Conservation (phyloP, 2,797 vertebrate genomes). For the Artibeus jamaicensis region DNA sequence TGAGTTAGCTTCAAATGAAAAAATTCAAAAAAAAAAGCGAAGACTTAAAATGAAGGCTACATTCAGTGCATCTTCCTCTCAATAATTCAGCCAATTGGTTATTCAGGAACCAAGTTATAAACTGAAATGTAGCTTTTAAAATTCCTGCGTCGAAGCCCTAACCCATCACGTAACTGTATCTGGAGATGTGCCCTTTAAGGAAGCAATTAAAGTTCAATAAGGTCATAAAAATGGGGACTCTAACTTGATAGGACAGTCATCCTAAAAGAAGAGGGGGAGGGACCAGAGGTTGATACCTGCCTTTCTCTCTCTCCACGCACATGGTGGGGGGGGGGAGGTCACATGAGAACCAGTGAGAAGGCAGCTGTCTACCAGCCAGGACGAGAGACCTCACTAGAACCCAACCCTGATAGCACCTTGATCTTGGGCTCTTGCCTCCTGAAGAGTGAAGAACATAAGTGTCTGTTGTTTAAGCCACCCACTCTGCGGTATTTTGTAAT, state of each 20-base stretch:
- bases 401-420: background rate
- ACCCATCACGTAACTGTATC: background rate
- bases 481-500: background rate
- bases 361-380: background rate
- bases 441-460: background rate
- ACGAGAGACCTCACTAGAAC: background rate
- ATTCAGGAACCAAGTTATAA: background rate
- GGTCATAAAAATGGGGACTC: background rate
- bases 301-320: too few species aligned
- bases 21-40: background rate
- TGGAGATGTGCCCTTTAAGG: background rate
- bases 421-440: background rate
- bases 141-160: background rate
- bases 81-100: background rate
- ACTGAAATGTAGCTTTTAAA: background rate
- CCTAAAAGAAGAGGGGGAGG: background rate
- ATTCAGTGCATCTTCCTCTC: background rate
- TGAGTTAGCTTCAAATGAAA: background rate
- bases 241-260: background rate
- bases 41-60: slow-evolving; percentile 2
- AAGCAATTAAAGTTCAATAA: background rate
- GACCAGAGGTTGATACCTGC: background rate
- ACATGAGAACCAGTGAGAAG: background rate
- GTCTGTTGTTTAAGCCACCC: background rate
- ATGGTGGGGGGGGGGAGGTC: background rate